phyloP scores from a whole-genome alignment of 2,888 invertebrate species.

The Diadegma fenestrale region DNA sequence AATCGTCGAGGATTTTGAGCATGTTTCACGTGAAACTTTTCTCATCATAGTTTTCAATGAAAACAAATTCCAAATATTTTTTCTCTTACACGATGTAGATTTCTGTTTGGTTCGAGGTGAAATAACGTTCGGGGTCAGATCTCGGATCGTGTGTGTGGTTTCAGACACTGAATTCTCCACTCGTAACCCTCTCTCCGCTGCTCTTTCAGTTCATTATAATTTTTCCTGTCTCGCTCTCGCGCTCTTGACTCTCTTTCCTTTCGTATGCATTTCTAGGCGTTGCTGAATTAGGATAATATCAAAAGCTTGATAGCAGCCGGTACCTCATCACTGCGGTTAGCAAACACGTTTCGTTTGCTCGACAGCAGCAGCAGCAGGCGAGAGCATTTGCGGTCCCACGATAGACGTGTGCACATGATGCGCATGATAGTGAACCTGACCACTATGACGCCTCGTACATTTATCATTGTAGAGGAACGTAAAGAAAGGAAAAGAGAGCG shows the following conservation, averaged over 20 bases:
- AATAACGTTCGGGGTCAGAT: background rate
- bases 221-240: slow-evolving; percentile 8
- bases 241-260: background rate
- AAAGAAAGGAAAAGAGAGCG: background rate
- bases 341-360: slow-evolving; percentile 52
- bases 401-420: slow-evolving; percentile 39
- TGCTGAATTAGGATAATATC: slow-evolving; percentile 58
- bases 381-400: slow-evolving; percentile 52
- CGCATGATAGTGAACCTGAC: slow-evolving; percentile 15
- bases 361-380: slow-evolving; percentile 35
- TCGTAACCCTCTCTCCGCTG: background rate
- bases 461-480: slow-evolving; percentile 26
- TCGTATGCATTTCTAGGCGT: slow-evolving; percentile 10
- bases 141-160: background rate
- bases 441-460: slow-evolving; percentile 31
- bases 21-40: background rate
- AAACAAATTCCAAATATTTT: background rate
- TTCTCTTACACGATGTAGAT: background rate
- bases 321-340: slow-evolving; percentile 47
- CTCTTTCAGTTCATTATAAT: background rate
- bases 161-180: background rate
- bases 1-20: background rate
- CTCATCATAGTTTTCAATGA: background rate
- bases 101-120: background rate
- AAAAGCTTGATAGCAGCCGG: slow-evolving; percentile 40